phyloP scores from a whole-genome alignment of 37 sponge, comb jelly and placozoan genomes.

The Crambe crambe region DNA sequence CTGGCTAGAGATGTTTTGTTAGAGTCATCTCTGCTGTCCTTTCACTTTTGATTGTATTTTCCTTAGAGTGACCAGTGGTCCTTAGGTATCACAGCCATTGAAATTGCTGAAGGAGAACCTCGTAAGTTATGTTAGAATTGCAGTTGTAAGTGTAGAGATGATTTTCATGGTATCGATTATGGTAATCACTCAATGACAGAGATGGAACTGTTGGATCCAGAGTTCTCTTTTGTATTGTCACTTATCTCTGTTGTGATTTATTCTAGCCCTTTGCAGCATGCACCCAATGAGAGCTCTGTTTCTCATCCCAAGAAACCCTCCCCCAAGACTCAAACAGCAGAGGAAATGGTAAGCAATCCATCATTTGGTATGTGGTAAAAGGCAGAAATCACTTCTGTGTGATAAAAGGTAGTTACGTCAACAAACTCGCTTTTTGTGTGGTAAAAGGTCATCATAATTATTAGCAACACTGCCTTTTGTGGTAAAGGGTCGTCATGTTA shows the following conservation, averaged over 20 bases:
- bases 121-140: slow-evolving; percentile 49
- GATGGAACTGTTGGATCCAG: neutral
- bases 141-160: too few relatives aligned
- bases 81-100: slow-evolving; percentile 94
- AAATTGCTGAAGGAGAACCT: slow-evolving; percentile 96
- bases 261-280: slow-evolving; percentile 91
- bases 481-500: neutral
- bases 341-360: slow-evolving; percentile 87
- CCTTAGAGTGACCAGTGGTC: slow-evolving; percentile 97
- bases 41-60: neutral
- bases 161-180: too few relatives aligned
- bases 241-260: neutral
- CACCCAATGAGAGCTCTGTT: slow-evolving; percentile 99
- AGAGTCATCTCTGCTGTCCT: neutral
- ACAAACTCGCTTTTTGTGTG: too few relatives aligned
- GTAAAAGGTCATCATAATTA: too few relatives aligned
- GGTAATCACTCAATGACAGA: neutral
- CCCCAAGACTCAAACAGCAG: slow-evolving; percentile 87
- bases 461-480: too few relatives aligned
- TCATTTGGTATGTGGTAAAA: neutral
- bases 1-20: neutral
- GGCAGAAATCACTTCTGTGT: too few relatives aligned
- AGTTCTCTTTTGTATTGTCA: neutral
- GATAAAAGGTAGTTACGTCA: too few relatives aligned
- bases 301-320: slow-evolving; percentile 92